These are phyloP conservation scores for Corythornis madagascariensis DNA, from an alignment of 2,113 vertebrate species.

Conservation along the genomic window DNA sequence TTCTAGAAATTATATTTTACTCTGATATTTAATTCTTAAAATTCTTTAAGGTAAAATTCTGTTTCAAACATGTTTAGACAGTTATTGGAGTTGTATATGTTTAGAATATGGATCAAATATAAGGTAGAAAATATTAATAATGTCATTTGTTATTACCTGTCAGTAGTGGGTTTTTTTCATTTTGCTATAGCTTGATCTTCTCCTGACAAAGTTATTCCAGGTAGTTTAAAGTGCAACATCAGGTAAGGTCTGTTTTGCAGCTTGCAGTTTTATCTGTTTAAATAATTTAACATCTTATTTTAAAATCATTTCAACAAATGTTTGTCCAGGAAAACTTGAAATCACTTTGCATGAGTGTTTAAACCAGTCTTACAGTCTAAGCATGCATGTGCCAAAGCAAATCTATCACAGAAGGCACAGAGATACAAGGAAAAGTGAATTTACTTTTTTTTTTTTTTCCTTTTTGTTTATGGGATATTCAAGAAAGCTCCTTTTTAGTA, in stretches of 20 bases:
- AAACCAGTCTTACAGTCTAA: not conserved
- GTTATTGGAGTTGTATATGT: not conserved
- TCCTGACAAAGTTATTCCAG: not conserved
- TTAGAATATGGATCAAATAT: not conserved
- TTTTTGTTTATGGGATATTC: not conserved
- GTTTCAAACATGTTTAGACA: not conserved
- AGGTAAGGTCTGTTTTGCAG: not conserved
- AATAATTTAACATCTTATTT: constrained; percentile 13
- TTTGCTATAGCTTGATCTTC: not conserved
- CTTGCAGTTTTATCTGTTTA: not conserved
- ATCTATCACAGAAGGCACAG: not conserved
- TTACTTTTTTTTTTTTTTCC: not conserved
- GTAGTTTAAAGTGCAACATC: not conserved
- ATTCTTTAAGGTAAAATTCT: not conserved
- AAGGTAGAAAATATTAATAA: not conserved
- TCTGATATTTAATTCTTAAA: not conserved
- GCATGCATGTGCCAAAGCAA: not conserved
- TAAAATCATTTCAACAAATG: constrained; percentile 28
- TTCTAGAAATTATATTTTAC: not conserved
- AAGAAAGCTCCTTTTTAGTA: constrained; percentile 3
- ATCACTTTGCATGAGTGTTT: not conserved
- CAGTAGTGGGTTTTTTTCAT: not conserved
- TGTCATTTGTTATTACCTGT: not conserved
- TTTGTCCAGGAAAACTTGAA: constrained; percentile 8
- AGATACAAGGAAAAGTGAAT: not conserved